These are phyloP conservation scores for Pteromalus puparum DNA, from an alignment of 1,140 invertebrate genomes.

Conservation along the genomic window DNA sequence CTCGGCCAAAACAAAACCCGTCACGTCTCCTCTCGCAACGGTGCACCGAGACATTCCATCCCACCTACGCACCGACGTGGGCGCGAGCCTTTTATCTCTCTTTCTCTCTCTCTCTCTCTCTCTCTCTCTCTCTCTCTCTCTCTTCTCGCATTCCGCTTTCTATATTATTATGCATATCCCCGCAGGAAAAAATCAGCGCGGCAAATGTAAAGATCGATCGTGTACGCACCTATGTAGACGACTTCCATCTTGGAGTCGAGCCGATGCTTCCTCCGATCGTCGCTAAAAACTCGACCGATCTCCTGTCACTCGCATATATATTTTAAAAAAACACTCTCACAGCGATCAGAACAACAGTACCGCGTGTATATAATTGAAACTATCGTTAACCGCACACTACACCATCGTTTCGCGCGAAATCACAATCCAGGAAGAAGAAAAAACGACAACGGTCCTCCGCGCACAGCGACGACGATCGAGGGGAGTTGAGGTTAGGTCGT, in stretches of 20 bases:
- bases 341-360: neutral
- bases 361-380: too few relatives aligned
- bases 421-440: neutral
- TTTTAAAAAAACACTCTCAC: neutral
- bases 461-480: neutral
- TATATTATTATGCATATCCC: neutral
- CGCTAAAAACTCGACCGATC: neutral
- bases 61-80: neutral
- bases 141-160: too few relatives aligned
- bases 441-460: neutral
- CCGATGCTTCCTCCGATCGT: neutral
- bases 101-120: neutral
- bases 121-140: neutral
- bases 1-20: neutral
- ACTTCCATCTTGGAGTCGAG: conserved; percentile 66
- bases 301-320: neutral
- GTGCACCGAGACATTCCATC: neutral
- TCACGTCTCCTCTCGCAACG: neutral
- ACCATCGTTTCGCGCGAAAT: neutral
- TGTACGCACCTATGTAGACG: conserved; percentile 67
- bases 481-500: conserved; percentile 38
- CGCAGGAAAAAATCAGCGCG: neutral
- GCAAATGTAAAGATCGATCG: neutral
- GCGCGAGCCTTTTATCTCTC: neutral
- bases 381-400: neutral